Conservation (phyloP, 2,888 invertebrate species). For the Autographa pulchrina region DNA sequence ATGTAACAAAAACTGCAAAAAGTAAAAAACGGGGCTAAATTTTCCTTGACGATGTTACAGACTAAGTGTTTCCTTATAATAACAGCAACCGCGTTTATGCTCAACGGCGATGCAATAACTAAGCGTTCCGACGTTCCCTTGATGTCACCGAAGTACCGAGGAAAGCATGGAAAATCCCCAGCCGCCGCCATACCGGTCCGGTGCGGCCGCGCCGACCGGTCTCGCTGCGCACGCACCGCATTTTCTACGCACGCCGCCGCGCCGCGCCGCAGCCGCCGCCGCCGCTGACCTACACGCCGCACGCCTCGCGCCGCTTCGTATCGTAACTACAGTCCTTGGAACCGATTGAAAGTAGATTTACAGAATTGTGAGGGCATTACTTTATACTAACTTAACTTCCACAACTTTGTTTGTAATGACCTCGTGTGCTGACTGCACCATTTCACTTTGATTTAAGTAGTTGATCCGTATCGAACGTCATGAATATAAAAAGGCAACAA, state of each 20-base stretch:
- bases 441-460: slow-evolving; percentile 6
- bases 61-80: slow-evolving; percentile 30
- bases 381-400: slow-evolving; percentile 6
- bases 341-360: slow-evolving; percentile 59
- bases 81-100: slow-evolving; percentile 17
- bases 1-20: not conserved
- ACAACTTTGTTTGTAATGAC: not conserved
- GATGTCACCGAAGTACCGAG: slow-evolving; percentile 54
- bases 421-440: not conserved
- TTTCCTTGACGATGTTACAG: slow-evolving; percentile 29
- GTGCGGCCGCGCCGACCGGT: slow-evolving; percentile 79
- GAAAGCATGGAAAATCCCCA: slow-evolving; percentile 83
- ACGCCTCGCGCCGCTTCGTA: slow-evolving; percentile 15
- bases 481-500: not conserved
- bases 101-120: slow-evolving; percentile 33
- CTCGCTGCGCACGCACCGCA: slow-evolving; percentile 61
- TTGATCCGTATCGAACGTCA: not conserved
- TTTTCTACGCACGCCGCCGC: slow-evolving; percentile 58
- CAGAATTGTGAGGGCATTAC: slow-evolving; percentile 17
- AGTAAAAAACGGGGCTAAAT: slow-evolving; percentile 18
- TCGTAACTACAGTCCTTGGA: slow-evolving; percentile 57
- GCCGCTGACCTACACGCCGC: slow-evolving; percentile 23
- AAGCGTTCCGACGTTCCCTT: slow-evolving; percentile 26
- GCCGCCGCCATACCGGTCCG: slow-evolving; percentile 67
- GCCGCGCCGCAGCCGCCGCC: not conserved